Percentiles rank a stretch among this genome's conserved stretches.
phyloP scores from a whole-genome alignment of 2,888 invertebrate genomes.

The Spisula subtruncata region DNA sequence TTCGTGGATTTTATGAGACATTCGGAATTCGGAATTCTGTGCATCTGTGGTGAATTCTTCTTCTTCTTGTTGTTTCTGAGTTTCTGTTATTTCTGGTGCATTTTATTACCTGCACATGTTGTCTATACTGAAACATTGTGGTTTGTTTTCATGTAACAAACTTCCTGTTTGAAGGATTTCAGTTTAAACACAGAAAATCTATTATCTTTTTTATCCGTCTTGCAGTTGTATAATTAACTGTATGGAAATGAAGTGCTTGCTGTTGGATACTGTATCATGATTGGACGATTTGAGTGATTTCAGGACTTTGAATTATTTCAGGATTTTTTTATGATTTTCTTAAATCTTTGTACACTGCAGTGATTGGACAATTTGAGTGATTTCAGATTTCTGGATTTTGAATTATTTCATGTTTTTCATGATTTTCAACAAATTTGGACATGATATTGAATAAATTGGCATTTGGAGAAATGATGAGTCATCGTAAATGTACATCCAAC shows the following conservation, averaged over 20 bases:
- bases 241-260: not conserved
- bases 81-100: not conserved
- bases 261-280: not conserved
- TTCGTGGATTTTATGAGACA: not conserved
- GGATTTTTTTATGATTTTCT: no score
- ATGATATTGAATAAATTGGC: no score
- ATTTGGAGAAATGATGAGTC: no score
- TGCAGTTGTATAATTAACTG: conserved; percentile 7
- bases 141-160: not conserved
- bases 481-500: no score
- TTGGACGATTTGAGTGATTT: no score
- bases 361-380: not conserved
- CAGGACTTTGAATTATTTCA: no score
- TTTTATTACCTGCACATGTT: not conserved
- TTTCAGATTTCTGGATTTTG: no score
- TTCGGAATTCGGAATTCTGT: not conserved
- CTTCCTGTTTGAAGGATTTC: conserved; percentile 16
- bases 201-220: not conserved
- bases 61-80: not conserved
- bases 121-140: not conserved
- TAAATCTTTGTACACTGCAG: no score
- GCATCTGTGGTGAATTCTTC: not conserved
- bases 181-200: conserved; percentile 15
- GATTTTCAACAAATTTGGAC: no score
- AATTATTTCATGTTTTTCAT: no score